A percentile compares a stretch with the other conserved stretches of the same genome.
Evolutionary conservation across 2,797 vertebrate genomes (phyloP).

Genomic region (Tragelaphus eurycerus): DNA sequence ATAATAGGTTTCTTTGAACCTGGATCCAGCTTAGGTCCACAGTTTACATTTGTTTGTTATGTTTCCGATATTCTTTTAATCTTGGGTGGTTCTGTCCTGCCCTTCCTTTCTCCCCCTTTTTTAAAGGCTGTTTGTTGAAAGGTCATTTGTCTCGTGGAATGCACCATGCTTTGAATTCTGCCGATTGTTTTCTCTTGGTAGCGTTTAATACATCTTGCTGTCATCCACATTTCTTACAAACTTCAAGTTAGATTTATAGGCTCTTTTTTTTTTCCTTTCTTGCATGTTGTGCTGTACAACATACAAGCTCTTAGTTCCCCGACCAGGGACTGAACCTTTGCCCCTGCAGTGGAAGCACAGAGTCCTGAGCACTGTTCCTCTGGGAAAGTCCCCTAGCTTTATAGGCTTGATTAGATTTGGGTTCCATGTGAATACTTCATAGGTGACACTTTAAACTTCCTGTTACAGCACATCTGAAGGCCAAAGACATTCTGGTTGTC

Average conservation of each 20-base stretch:
- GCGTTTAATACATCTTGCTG: not conserved
- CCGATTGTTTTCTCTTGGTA: not conserved
- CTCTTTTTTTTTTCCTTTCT: not conserved
- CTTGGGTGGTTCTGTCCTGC: not conserved
- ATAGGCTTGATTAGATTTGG: not conserved
- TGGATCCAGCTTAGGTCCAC: not conserved
- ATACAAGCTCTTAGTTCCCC: not conserved
- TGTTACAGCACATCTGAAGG: not conserved
- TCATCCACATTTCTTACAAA: not conserved
- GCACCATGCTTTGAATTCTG: not conserved
- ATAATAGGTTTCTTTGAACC: slow-evolving; percentile 16
- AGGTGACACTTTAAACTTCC: not conserved
- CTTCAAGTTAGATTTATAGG: not conserved
- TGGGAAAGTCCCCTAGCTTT: not conserved
- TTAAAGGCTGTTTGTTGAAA: not conserved
- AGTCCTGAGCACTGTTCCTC: not conserved
- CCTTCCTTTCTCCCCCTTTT: not conserved
- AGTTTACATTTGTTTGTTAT: not conserved
- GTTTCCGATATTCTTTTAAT: not conserved
- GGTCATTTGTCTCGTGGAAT: not conserved
- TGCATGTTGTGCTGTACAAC: not conserved
- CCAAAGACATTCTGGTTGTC: not conserved
- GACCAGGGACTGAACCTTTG: not conserved
- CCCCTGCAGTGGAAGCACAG: not conserved
- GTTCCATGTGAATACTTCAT: not conserved